Percentiles rank a stretch among this genome's conserved stretches.
Evolutionary conservation across 2,113 vertebrate genomes (phyloP).

Genomic region (Opisthocomus hoazin): DNA sequence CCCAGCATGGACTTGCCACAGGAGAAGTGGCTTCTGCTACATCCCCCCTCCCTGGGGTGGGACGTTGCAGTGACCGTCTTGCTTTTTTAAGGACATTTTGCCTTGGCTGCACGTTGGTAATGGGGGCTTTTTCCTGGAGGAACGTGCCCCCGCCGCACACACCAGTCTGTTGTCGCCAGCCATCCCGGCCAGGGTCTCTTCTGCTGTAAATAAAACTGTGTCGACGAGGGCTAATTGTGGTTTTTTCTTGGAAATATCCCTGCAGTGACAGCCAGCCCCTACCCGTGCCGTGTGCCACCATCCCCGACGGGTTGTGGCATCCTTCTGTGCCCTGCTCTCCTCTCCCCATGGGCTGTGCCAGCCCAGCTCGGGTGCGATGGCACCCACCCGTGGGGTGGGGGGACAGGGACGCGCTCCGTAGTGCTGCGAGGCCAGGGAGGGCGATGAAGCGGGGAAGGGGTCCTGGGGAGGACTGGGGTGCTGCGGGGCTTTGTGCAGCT

Average conservation of each 20-base stretch:
- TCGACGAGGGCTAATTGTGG: background rate
- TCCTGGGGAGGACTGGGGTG: background rate
- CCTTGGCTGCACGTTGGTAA: background rate
- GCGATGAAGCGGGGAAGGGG: rapidly evolving
- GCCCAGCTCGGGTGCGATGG: rapidly evolving
- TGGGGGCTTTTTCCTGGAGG: background rate
- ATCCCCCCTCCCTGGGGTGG: too few species aligned
- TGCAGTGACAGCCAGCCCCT: background rate
- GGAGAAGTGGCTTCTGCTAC: background rate
- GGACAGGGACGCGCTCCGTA: background rate
- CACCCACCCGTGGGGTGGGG: background rate
- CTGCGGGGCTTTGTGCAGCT: background rate
- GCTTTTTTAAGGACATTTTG: background rate
- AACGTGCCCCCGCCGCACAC: rapidly evolving
- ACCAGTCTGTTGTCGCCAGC: rapidly evolving
- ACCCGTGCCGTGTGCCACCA: background rate
- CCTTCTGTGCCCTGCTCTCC: background rate
- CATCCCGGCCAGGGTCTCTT: background rate
- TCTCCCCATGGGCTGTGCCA: rapidly evolving
- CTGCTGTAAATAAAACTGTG: background rate
- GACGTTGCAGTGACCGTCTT: background rate
- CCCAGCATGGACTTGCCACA: rapidly evolving
- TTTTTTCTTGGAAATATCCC: background rate
- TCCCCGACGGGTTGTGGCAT: background rate
- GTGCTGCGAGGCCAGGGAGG: background rate